Evolutionary conservation across 1,140 invertebrate species (phyloP).

Genomic region (Lycorma delicatula): DNA sequence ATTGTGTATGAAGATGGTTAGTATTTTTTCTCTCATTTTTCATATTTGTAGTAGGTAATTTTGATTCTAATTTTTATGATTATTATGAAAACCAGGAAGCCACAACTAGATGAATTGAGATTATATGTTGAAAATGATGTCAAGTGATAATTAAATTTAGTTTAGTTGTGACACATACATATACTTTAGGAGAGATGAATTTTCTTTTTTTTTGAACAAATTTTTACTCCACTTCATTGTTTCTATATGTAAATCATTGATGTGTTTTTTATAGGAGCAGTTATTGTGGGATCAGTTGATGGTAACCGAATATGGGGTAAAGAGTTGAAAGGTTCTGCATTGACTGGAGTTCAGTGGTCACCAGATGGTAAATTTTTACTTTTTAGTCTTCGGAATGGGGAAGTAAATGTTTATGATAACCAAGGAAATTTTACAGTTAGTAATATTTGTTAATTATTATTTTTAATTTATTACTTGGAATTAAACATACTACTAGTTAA

Average conservation of each 20-base stretch:
- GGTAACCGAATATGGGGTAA: slow-evolving; percentile 98
- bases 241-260: not conserved
- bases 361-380: slow-evolving; percentile 84
- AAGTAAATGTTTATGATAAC: slow-evolving; percentile 91
- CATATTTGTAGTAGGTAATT: no score
- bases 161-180: no score
- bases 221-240: no score
- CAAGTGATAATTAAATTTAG: no score
- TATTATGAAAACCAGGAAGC: no score
- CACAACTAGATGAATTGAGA: no score
- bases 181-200: no score
- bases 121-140: no score
- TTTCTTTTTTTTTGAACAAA: no score
- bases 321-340: slow-evolving; percentile 73
- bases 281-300: slow-evolving; percentile 92
- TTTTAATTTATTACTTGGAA: not conserved
- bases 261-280: slow-evolving; percentile 47
- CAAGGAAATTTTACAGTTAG: slow-evolving; percentile 52
- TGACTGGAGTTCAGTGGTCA: slow-evolving; percentile 86
- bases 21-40: no score
- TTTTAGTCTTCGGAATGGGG: slow-evolving; percentile 83
- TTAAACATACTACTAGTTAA: no score
- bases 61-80: no score
- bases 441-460: not conserved
- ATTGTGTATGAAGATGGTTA: slow-evolving; percentile 97